A percentile compares a stretch with the other conserved stretches of the same genome.
Evolutionary conservation across 2,797 vertebrate genomes (phyloP).

Genomic region (Catamblyrhynchus diadema): DNA sequence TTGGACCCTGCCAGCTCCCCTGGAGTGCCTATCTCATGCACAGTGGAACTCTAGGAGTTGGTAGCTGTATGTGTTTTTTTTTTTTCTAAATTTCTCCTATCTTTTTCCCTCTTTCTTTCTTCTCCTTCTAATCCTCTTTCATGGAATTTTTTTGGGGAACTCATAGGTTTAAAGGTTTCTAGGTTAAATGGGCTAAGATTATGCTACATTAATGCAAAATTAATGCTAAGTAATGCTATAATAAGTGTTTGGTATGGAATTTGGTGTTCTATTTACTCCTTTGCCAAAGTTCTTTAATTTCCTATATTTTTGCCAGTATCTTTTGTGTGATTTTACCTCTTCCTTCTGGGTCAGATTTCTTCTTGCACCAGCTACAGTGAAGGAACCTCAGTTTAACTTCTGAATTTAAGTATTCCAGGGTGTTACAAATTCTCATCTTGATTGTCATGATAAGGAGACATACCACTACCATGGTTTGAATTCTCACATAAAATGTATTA

Average conservation of each 20-base stretch:
- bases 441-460: neutral
- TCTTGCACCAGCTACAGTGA: neutral
- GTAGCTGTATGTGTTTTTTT: neutral
- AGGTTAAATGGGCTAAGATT: neutral
- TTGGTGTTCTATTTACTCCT: neutral
- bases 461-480: neutral
- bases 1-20: neutral
- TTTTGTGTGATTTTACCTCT: neutral
- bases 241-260: neutral
- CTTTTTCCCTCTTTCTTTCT: neutral
- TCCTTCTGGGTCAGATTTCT: neutral
- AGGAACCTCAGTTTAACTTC: neutral
- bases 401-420: neutral
- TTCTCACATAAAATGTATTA: neutral
- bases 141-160: neutral
- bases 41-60: accelerated
- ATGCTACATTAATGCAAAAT: neutral
- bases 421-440: neutral
- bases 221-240: neutral
- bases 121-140: neutral
- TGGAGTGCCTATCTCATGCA: accelerated
- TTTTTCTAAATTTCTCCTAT: neutral
- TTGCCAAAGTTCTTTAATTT: neutral
- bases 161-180: neutral
- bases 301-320: neutral